Evolutionary conservation across 1,140 invertebrate genomes (phyloP), one percentile per base, ranked within the genome.

Genomic region (Nephila pilipes): DNA sequence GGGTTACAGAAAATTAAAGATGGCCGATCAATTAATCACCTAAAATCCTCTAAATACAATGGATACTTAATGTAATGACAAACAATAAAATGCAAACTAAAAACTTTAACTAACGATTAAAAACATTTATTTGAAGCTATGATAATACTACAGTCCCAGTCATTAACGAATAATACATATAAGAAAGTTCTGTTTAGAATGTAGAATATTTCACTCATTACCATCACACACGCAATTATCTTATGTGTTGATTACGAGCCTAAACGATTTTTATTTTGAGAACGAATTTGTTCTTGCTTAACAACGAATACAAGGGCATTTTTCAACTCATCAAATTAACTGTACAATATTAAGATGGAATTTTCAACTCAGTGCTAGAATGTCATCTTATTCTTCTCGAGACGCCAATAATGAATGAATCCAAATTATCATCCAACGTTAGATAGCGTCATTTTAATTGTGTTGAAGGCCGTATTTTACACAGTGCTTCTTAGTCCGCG

Each of bases 361-460:
- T 46, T 80, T 38, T 85, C 16, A 25, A 63, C 46, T 60, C 83
- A 57, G 22, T 2, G 60, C 8, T 58, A 6, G 46, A 83, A 54
- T 83, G n/a, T 54, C 36, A n/a, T 18, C 58, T 83, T 8, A 60
- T 60, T 46, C 83, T 25, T 54, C 10, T 32, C 55, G n/a, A 25
- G 60, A 10, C 85, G 38, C 63, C 36, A 25, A 46, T 65, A 65
- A 54, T 36, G 85, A 54, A 88, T 32, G 85, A 88, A 29, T 69
- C 29, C 58, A 69, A 25, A 29, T 60, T 22, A 58, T 46, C 25
- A 36, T 25, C 12, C 83, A 60, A 60, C 58, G 58, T 60, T 60
- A 60, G 58, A 57, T 20, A 12, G 20, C 60, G 63, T 46, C 85
- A 36, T 88, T 88, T 88, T 54, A 88, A 88, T 88, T 69, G 83